Conservation (phyloP, 2,113 vertebrate genomes). For the Sarotherodon lohbergeri region DNA sequence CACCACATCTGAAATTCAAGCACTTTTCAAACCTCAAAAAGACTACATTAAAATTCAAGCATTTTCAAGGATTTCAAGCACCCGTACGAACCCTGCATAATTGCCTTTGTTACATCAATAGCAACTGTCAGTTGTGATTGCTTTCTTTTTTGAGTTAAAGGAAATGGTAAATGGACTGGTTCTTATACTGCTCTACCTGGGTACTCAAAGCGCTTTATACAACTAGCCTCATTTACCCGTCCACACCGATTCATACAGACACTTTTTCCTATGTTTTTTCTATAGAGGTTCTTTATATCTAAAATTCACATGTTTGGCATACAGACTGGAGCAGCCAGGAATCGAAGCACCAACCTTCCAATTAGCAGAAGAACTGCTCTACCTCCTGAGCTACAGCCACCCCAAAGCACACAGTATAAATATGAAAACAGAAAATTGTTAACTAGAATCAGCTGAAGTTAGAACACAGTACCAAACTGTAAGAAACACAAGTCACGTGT, state of each 20-base stretch:
- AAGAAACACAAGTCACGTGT: background rate
- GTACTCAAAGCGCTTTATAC: background rate
- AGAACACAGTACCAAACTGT: background rate
- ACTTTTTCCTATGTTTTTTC: background rate
- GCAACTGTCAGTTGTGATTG: background rate
- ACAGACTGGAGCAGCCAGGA: background rate
- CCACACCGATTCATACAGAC: background rate
- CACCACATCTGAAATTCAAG: background rate
- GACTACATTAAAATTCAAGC: background rate
- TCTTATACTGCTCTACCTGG: background rate
- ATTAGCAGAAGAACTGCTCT: background rate
- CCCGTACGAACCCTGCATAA: background rate
- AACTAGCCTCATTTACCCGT: background rate
- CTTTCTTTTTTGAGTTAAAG: background rate
- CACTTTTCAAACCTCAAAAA: background rate
- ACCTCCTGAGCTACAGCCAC: background rate
- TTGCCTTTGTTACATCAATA: background rate
- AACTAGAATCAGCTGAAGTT: background rate
- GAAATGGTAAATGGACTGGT: background rate
- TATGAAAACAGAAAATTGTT: background rate
- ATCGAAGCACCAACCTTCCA: background rate
- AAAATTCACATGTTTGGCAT: background rate
- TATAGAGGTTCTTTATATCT: background rate
- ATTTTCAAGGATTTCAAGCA: background rate
- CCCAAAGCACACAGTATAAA: background rate